Conservation (phyloP, 1,140 invertebrate species). For the Ceratosolen fusciceps region DNA sequence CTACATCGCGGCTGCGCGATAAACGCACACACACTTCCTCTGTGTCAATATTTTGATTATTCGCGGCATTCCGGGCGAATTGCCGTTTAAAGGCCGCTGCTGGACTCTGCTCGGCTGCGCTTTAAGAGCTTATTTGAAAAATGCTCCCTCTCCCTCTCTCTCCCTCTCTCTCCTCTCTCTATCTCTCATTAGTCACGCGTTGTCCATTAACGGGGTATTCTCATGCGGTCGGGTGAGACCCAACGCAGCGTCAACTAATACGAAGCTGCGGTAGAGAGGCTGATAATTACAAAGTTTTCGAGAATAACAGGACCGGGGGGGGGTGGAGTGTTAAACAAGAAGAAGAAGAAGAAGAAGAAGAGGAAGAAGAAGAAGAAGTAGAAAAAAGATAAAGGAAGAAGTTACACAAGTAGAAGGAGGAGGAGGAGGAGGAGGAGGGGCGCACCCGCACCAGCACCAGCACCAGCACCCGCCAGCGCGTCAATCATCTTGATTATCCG, state of each 20-base stretch:
- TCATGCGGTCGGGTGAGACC: no score
- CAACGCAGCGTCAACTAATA: no score
- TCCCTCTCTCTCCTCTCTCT: no score
- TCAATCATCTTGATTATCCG: conserved; percentile 38
- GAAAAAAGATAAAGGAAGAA: no score
- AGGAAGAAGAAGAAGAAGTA: no score
- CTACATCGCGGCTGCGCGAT: no score
- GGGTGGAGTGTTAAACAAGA: neutral
- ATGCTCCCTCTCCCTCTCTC: neutral
- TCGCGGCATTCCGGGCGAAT: neutral
- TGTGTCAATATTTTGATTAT: neutral
- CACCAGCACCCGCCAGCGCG: neutral
- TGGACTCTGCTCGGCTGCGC: no score
- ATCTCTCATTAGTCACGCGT: neutral
- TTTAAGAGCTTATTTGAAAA: neutral
- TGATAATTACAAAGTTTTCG: conserved; percentile 20
- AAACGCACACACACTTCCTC: no score
- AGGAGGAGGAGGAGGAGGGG: neutral
- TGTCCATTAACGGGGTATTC: neutral
- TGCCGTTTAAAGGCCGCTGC: no score
- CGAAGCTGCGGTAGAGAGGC: no score
- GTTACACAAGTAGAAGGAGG: neutral
- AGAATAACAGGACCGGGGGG: conserved; percentile 4
- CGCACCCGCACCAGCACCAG: no score
- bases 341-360: neutral